Conservation (phyloP, 2,797 vertebrate genomes). For the Vireo griseus region DNA sequence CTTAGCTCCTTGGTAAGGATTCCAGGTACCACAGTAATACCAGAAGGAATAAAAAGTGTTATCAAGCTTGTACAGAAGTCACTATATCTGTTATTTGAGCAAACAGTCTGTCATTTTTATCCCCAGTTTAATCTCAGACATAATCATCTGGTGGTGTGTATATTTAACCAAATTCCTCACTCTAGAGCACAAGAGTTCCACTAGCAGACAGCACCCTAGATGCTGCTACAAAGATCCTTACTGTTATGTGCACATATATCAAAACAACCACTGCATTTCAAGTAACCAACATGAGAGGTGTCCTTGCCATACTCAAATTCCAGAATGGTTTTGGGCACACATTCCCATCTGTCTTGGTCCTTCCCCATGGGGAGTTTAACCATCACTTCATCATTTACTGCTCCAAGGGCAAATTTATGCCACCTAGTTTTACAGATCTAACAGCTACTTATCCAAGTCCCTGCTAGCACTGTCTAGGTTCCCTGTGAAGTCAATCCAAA, state of each 20-base stretch:
- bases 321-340: neutral
- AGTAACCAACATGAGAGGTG: constrained; percentile 22
- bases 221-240: neutral
- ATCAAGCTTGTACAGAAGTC: neutral
- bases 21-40: neutral
- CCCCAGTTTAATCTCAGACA: neutral
- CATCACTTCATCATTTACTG: neutral
- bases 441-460: constrained; percentile 24
- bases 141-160: neutral
- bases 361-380: neutral
- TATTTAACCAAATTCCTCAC: neutral
- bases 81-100: neutral
- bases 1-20: neutral
- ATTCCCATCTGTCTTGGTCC: neutral
- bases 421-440: constrained; percentile 31
- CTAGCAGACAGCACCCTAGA: neutral
- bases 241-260: neutral
- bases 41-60: neutral
- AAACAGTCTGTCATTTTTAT: neutral
- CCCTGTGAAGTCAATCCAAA: constrained; percentile 55
- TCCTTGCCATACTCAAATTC: neutral
- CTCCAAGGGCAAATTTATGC: neutral
- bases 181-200: neutral
- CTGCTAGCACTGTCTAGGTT: constrained; percentile 15
- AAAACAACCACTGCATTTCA: constrained; percentile 51